Evolutionary conservation across 2,888 invertebrate genomes (phyloP).

Genomic region (Cerceris ruficornis): DNA sequence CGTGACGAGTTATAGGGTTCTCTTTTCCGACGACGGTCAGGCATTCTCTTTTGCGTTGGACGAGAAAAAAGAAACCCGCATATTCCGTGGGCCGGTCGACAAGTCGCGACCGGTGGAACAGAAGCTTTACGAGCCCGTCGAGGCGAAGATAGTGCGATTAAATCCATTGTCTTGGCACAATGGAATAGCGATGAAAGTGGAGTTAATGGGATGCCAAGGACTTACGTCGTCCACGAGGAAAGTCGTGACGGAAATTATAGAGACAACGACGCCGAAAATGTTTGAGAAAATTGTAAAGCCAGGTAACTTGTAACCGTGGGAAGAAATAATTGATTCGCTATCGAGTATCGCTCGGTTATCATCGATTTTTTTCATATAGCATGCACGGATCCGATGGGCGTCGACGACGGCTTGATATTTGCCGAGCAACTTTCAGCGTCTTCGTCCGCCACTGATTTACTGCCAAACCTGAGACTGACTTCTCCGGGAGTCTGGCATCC

Average conservation of each 20-base stretch:
- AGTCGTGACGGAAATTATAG: constrained; percentile 12
- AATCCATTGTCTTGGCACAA: constrained; percentile 90
- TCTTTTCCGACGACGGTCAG: constrained; percentile 87
- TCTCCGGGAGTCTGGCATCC: constrained; percentile 67
- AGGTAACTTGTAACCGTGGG: constrained; percentile 29
- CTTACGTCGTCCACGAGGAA: constrained; percentile 33
- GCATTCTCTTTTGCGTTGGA: constrained; percentile 85
- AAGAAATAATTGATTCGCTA: background rate
- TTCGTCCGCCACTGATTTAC: constrained; percentile 79
- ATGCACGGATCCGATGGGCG: constrained; percentile 89
- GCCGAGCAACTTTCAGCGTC: constrained; percentile 87
- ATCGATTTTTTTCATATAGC: constrained; percentile 69
- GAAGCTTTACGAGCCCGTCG: constrained; percentile 88
- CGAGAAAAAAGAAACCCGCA: constrained; percentile 83
- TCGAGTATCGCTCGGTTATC: background rate
- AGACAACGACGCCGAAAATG: constrained; percentile 23
- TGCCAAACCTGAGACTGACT: constrained; percentile 64
- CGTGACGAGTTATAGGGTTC: constrained; percentile 89
- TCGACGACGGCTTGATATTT: constrained; percentile 85
- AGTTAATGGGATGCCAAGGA: constrained; percentile 88
- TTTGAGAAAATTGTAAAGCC: constrained; percentile 49
- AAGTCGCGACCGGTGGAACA: constrained; percentile 84
- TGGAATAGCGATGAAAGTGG: constrained; percentile 86
- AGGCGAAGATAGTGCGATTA: constrained; percentile 88
- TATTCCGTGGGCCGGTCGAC: constrained; percentile 88